phyloP scores from a whole-genome alignment of 2,888 invertebrate species.

The Andrena bicolor region DNA sequence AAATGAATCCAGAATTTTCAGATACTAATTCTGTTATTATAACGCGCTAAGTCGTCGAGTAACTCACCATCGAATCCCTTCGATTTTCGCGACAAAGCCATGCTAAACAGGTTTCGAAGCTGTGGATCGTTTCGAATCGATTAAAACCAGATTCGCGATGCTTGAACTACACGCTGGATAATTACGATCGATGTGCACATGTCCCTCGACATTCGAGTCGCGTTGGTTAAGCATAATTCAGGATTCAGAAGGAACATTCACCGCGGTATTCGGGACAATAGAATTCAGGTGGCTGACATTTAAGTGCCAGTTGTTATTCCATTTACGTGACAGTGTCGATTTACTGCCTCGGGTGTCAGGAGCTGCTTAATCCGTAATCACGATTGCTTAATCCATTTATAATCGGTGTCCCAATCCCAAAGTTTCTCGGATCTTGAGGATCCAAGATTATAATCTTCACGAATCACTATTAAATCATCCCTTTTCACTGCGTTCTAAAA shows the following conservation, averaged over 20 bases:
- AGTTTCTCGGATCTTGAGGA: not conserved
- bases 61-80: no score
- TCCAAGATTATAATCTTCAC: not conserved
- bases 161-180: conserved; percentile 14
- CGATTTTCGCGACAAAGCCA: no score
- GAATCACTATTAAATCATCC: not conserved
- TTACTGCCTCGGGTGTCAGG: conserved; percentile 1
- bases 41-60: no score
- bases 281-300: conserved; percentile 36
- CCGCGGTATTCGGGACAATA: conserved; percentile 12
- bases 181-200: not conserved
- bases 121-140: conserved; percentile 9
- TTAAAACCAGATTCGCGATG: conserved; percentile 15
- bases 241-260: conserved; percentile 10
- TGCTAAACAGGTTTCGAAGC: not conserved
- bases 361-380: not conserved
- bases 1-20: not conserved
- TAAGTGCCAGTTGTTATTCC: conserved; percentile 15
- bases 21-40: not conserved
- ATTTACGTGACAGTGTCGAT: conserved; percentile 25
- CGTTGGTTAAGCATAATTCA: conserved; percentile 7
- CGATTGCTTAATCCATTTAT: not conserved
- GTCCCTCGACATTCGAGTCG: not conserved
- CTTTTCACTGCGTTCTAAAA: not conserved
- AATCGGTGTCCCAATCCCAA: not conserved